Evolutionary conservation across 2,797 vertebrate species (phyloP).

Genomic region (Mormyrops boulengeri): DNA sequence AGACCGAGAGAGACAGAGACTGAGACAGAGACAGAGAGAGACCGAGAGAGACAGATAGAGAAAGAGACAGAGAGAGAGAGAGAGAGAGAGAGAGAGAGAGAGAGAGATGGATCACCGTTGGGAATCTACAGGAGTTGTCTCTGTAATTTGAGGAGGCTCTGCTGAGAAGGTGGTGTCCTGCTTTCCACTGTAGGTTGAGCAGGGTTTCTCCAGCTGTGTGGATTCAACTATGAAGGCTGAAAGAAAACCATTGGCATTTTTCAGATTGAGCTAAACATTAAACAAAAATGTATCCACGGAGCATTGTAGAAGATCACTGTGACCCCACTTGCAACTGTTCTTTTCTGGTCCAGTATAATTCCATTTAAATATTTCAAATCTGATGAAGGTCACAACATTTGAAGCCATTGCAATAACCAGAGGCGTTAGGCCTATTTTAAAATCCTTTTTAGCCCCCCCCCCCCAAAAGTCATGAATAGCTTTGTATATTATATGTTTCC

Average conservation of each 20-base stretch:
- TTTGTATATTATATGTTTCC: neutral
- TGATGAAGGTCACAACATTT: neutral
- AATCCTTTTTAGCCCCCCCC: neutral
- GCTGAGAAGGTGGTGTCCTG: constrained; percentile 34
- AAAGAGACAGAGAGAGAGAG: neutral
- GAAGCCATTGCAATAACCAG: neutral
- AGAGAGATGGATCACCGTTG: constrained; percentile 9
- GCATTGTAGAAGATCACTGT: neutral
- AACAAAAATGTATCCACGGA: neutral
- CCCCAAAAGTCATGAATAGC: neutral
- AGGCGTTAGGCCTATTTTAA: neutral
- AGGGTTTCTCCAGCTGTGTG: constrained; percentile 35
- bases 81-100: neutral
- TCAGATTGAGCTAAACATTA: neutral
- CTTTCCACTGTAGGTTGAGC: constrained; percentile 23
- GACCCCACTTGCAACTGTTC: neutral
- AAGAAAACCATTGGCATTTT: neutral
- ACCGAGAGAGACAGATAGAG: neutral
- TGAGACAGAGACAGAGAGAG: too few relatives aligned
- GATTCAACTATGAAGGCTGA: constrained; percentile 40
- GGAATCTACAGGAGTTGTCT: neutral
- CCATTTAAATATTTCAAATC: neutral
- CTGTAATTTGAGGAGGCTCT: constrained; percentile 49
- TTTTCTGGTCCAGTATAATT: neutral
- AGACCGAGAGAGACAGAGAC: neutral